Conservation (phyloP, 2,888 invertebrate species). For the Philaethria dido region DNA sequence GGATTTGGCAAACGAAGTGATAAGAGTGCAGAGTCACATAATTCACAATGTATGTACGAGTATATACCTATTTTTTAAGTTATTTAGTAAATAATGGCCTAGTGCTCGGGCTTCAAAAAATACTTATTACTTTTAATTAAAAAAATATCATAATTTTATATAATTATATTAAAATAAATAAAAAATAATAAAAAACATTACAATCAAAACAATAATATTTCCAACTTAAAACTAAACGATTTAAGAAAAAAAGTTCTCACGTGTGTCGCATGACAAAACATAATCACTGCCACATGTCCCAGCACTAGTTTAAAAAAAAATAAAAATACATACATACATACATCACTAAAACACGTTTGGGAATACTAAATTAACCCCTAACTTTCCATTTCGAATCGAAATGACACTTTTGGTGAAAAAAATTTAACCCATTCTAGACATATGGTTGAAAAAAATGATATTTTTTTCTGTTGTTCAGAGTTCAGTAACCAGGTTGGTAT, state of each 20-base stretch:
- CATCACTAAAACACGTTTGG: slow-evolving; percentile 56
- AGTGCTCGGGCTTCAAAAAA: too few species aligned
- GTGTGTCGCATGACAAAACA: slow-evolving; percentile 66
- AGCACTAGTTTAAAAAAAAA: slow-evolving; percentile 67
- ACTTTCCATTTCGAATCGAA: slow-evolving; percentile 78
- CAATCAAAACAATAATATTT: background rate
- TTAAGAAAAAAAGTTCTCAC: slow-evolving; percentile 66
- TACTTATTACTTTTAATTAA: too few species aligned
- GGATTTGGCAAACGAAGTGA: too few species aligned
- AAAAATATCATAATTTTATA: too few species aligned
- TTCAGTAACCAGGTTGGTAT: slow-evolving; percentile 75
- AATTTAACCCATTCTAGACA: slow-evolving; percentile 78
- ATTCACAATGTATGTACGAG: too few species aligned
- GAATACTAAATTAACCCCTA: slow-evolving; percentile 75
- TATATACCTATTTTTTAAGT: too few species aligned
- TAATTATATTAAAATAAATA: background rate
- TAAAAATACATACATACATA: slow-evolving; percentile 33
- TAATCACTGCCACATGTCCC: slow-evolving; percentile 72
- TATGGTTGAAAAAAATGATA: slow-evolving; percentile 59
- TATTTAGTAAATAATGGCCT: too few species aligned
- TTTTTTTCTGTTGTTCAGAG: slow-evolving; percentile 59
- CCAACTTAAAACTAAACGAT: slow-evolving; percentile 30
- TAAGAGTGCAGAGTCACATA: too few species aligned
- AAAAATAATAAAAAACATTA: background rate
- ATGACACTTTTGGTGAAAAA: slow-evolving; percentile 69